Evolutionary conservation across 1,140 invertebrate species (phyloP), one percentile per base, ranked within the genome.

Genomic region (Nautilus pompilius): DNA sequence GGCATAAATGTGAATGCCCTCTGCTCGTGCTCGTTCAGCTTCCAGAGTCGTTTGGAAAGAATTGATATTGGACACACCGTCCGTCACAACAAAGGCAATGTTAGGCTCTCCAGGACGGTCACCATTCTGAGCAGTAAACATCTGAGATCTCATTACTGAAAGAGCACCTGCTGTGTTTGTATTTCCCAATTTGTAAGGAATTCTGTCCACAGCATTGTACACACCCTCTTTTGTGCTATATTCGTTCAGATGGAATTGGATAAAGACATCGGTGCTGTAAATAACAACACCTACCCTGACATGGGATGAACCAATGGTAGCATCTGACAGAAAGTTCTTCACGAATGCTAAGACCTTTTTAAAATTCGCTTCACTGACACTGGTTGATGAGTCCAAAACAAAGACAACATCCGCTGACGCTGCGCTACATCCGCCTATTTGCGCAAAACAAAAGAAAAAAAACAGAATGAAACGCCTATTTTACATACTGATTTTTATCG

Each of bases 141-240:
- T 33, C 30, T 65, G 17, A 3, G 48, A 20, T 24, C 62, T 59
- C 58, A 72, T 65, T 6, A 63, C 59, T 41, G 70, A 45, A 5
- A 78, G 36, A 4, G 64, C 74, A 36, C 59, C 76, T 15, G 74
- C 69, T 15, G 72, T 78, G 53, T 76, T 75, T 6, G 70, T 72
- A 34, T 62, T 66, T 26, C 71, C 68, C 22, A 63, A 67, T 1
- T 60, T 41, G 33, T 71, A 73, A n/a, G 48, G 56, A n/a, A 73
- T 67, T 4, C 60, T 58, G 28, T 67, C 65, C n/a, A 73, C 61
- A 17, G 69, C 69, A 1, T 36, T 57, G 13, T 66, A 22, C 4
- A 71, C 30, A 3, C 63, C 65, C 8, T 26, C n/a, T 33, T 65
- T 71, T 0, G 58, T 69, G n/a, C 2, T 41, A 45, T 62, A 63